A percentile compares a stretch with the other conserved stretches of the same genome.
Conservation (phyloP, 2,113 vertebrate genomes). For the Equus quagga region DNA sequence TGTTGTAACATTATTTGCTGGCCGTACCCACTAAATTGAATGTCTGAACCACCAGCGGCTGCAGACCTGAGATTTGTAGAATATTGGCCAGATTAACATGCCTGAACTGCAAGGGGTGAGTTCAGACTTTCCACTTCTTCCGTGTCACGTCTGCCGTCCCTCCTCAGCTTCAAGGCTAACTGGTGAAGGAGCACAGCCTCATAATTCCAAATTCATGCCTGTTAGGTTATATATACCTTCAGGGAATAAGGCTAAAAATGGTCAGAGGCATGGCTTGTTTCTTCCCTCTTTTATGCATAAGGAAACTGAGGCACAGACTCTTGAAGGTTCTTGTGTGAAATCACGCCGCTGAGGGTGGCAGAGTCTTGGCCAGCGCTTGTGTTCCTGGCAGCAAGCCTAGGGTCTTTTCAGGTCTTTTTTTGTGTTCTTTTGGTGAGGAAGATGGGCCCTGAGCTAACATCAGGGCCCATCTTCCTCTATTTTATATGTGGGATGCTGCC, state of each 20-base stretch:
- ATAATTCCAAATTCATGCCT: neutral
- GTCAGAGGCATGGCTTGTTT: neutral
- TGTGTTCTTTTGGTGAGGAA: no score
- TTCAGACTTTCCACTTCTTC: no score
- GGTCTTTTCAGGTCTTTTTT: no score
- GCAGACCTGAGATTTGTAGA: neutral
- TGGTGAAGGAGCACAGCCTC: neutral
- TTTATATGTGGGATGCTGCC: no score
- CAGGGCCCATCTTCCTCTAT: no score
- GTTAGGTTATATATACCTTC: rapidly evolving
- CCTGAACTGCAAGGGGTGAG: rapidly evolving
- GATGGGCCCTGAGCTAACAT: no score
- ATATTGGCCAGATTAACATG: neutral
- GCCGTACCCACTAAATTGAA: neutral
- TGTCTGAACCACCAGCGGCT: neutral
- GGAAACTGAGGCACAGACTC: neutral
- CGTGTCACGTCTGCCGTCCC: neutral
- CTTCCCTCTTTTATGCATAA: neutral
- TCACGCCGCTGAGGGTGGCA: rapidly evolving
- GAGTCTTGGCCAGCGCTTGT: neutral
- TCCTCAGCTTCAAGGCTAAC: neutral
- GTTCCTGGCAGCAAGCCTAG: neutral
- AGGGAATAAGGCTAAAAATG: neutral
- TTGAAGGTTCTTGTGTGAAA: rapidly evolving
- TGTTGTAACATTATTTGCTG: neutral